Base-by-base conservation (phyloP, 1,140 invertebrate species). In the Lepidurus couesii region DNA sequence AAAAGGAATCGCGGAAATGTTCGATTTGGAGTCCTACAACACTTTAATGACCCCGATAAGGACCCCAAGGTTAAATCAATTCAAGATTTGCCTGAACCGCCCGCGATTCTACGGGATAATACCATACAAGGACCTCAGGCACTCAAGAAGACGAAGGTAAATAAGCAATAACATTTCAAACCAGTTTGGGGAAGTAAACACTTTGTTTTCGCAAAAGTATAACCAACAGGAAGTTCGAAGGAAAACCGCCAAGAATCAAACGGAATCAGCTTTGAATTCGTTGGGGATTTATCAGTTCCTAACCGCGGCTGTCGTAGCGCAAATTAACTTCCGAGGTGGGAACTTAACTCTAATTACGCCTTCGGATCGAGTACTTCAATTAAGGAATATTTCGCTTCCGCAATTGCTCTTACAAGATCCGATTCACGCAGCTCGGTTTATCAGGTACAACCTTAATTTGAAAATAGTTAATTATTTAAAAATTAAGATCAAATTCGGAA, bases 281-380 rank as follows among this genome's bases (percentile, higher is more conserved):
- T 16, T 65, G 53, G 53, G 53, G 13, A 65, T 65, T 65, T 65
- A 78, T 74, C 73, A 73, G 44, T 78, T 78, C 74, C 26, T 78
- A 0, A 74, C 77, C 16, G 53, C 73, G 5, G 65, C 77, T 7
- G 34, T 78, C 16, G 73, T 78, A 7, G 26, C 42, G 53, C 16
- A 73, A 11, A 34, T 78, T 13, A 65, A 78, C 42, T 24, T 78
- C 13, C 77, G 65, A 10, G 43, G 34, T 10, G 45, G 26, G 16
- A 43, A 65, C 42, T 78, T 65, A 21, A 78, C 65, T 26, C 21
- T 78, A 44, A 73, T 78, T 65, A 43, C 53, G 74, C 77, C 77
- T 16, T 78, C 77, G 10, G 77, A 78, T 21, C 6, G 42, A 42
- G 65, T 34, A 42, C 53, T 78, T 34, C 34, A 42, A 24, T 42